Evolutionary conservation across 2,888 invertebrate genomes (phyloP).

Genomic region (Leptinotarsa tumamoca): DNA sequence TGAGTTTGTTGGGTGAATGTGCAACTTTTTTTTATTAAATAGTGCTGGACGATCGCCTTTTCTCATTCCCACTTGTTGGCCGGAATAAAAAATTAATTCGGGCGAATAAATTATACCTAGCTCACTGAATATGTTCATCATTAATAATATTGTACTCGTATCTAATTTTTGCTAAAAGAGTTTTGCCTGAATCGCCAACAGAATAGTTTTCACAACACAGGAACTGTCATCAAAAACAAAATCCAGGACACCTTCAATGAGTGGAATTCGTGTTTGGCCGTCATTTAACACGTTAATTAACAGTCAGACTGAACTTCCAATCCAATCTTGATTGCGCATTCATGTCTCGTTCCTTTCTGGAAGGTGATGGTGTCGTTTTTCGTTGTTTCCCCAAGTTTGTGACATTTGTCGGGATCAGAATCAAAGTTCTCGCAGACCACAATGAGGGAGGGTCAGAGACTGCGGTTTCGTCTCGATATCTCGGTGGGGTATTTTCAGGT

Average conservation of each 20-base stretch:
- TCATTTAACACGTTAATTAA: neutral
- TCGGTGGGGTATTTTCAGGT: neutral
- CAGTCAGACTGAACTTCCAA: neutral
- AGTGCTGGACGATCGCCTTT: too few species aligned
- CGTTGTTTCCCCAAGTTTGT: constrained; percentile 5
- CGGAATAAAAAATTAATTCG: too few species aligned
- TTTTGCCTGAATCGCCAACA: too few species aligned
- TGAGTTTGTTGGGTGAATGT: too few species aligned
- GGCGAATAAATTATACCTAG: too few species aligned
- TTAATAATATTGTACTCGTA: too few species aligned
- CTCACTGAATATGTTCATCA: too few species aligned
- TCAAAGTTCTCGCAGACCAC: neutral
- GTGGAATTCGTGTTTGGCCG: neutral
- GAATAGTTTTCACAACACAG: too few species aligned
- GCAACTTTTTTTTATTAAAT: too few species aligned
- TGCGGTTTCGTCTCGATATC: neutral
- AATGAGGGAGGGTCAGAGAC: neutral
- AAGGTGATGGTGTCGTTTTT: neutral
- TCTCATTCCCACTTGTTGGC: too few species aligned
- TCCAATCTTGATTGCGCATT: neutral
- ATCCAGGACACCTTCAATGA: neutral
- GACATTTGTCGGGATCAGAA: neutral
- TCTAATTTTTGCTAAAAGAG: too few species aligned
- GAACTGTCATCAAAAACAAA: too few species aligned
- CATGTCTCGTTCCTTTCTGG: constrained; percentile 3